phyloP scores from a whole-genome alignment of 2,888 invertebrate genomes.

The Athalia cordata region DNA sequence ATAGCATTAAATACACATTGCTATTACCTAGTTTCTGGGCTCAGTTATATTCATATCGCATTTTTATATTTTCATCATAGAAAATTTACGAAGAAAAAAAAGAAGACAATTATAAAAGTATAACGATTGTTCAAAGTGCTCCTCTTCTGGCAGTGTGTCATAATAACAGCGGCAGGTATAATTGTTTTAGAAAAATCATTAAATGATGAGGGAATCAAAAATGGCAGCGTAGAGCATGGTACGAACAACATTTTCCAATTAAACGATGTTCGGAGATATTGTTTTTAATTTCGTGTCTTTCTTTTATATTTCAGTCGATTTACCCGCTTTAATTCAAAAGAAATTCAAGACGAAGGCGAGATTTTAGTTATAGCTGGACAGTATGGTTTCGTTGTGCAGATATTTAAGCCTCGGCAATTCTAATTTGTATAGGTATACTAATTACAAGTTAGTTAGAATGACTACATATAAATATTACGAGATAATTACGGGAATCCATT shows the following conservation, averaged over 20 bases:
- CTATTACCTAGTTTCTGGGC: slow-evolving; percentile 14
- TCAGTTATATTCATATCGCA: background rate
- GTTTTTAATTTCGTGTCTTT: background rate
- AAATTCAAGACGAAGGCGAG: background rate
- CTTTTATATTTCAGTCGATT: background rate
- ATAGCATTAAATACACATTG: slow-evolving; percentile 20
- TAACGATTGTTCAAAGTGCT: slow-evolving; percentile 42
- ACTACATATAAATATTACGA: slow-evolving; percentile 19
- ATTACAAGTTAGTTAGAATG: slow-evolving; percentile 35
- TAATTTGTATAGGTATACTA: slow-evolving; percentile 11
- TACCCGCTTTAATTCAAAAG: background rate
- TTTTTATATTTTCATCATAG: background rate
- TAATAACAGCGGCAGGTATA: background rate
- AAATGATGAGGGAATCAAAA: slow-evolving; percentile 1
- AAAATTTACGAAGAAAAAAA: background rate
- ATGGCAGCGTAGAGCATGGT: slow-evolving; percentile 22
- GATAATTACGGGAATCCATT: background rate
- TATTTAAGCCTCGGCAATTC: slow-evolving; percentile 28
- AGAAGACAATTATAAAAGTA: slow-evolving; percentile 21
- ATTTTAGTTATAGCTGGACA: background rate
- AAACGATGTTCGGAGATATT: background rate
- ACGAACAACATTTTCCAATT: slow-evolving; percentile 9
- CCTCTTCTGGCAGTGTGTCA: slow-evolving; percentile 15
- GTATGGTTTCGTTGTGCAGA: slow-evolving; percentile 41
- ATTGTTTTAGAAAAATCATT: background rate